phyloP scores from a whole-genome alignment of 1,140 invertebrate species.

The Planococcus citri region DNA sequence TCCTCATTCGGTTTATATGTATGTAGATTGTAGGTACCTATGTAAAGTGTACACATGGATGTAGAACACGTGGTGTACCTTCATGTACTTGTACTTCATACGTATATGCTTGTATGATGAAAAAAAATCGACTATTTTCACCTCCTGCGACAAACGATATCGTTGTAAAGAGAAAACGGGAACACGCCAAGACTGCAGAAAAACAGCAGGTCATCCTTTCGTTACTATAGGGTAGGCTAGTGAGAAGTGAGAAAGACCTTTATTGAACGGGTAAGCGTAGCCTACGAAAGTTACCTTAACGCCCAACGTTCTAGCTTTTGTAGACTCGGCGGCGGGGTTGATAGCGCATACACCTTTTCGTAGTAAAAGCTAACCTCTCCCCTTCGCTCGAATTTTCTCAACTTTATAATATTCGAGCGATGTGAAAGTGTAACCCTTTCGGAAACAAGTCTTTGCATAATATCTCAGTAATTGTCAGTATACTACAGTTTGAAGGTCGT shows the following conservation, averaged over 20 bases:
- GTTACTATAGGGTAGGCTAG: not conserved
- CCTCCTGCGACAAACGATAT: not conserved
- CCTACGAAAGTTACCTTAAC: not conserved
- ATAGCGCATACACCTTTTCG: not conserved
- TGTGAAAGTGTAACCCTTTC: not conserved
- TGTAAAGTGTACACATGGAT: too few relatives aligned
- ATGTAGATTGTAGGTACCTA: too few relatives aligned
- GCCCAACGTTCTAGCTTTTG: not conserved
- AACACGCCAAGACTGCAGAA: not conserved
- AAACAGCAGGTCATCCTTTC: not conserved
- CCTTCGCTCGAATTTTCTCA: not conserved
- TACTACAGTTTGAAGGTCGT: not conserved
- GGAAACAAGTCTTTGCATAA: not conserved
- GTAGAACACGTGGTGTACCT: too few relatives aligned
- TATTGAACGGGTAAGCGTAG: constrained; percentile 1
- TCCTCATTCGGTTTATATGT: too few relatives aligned
- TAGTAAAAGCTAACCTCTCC: not conserved
- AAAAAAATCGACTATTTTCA: not conserved
- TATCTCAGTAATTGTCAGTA: not conserved
- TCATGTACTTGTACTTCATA: too few relatives aligned
- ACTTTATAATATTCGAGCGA: not conserved
- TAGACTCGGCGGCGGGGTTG: not conserved
- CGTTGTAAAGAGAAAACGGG: not conserved
- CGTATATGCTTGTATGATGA: too few relatives aligned
- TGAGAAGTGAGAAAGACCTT: not conserved